A percentile compares a stretch with the other conserved stretches of the same genome.
phyloP scores from a whole-genome alignment of 2,797 vertebrate genomes.

The Manis javanica region DNA sequence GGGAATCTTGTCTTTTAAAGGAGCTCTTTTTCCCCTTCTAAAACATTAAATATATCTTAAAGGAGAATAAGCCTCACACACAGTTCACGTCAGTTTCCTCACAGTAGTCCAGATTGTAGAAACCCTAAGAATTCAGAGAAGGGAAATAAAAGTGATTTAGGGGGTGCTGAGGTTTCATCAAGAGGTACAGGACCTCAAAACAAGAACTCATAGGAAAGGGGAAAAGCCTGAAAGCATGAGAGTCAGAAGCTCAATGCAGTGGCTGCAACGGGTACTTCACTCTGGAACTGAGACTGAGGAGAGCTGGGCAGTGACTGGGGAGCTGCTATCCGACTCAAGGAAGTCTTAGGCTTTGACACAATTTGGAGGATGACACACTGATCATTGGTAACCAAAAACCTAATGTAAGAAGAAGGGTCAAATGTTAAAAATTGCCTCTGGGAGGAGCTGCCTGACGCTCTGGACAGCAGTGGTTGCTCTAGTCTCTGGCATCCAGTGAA shows the following conservation, averaged over 20 bases:
- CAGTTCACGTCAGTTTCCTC: background rate
- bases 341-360: background rate
- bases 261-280: rapidly evolving
- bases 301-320: background rate
- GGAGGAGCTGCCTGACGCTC: too few species aligned
- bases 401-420: background rate
- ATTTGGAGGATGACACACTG: background rate
- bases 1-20: background rate
- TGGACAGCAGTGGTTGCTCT: background rate
- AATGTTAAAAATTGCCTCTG: background rate
- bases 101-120: background rate
- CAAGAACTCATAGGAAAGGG: background rate
- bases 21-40: background rate
- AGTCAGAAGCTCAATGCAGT: background rate
- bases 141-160: background rate
- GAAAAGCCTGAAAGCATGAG: background rate
- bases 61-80: background rate
- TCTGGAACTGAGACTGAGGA: background rate
- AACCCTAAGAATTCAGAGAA: background rate
- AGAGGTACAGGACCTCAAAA: background rate
- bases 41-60: background rate
- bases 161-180: background rate
- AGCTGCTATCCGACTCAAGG: background rate
- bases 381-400: background rate
- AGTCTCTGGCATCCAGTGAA: background rate